Evolutionary conservation across 1,140 invertebrate species (phyloP), one percentile per base, ranked within the genome.

Genomic region (Ceratina japonica): DNA sequence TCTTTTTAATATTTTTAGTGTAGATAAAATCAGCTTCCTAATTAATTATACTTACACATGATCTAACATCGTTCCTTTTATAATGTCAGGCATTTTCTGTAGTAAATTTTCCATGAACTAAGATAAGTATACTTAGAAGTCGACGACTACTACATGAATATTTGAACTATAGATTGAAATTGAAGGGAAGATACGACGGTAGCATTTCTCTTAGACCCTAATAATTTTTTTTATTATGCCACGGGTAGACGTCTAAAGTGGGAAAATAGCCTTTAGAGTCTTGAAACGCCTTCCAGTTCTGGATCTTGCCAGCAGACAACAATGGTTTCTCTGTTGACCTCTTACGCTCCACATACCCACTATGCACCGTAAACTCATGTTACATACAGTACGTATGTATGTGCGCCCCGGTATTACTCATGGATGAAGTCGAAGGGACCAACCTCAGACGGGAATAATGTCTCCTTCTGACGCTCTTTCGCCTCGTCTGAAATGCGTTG

Each of bases 311-410:
- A 69, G 80, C 83, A 88, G 87, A 87, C 85, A 88, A 88, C 87
- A 88, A 88, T 88, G 83, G 83, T 79, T 82, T 81, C 86, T 87
- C 81, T 88, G 83, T 85, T 88, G 87, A 88, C 83, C 87, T 88
- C 81, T 87, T 80, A 87, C 84, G 87, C 83, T 87, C 82, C 83
- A 86, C 79, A 85, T 82, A 85, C 31, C 74, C 86, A 64, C 66
- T 63, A 75, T 78, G 82, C 69, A 77, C 65, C 62, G 68, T 76
- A 75, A 84, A 75, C 66, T 75, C 61, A n/a, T n/a, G 56, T 76
- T 72, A 83, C 70, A 54, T 75, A 73, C 54, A 65, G 70, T 63
- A 61, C 66, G 44, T 3, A 31, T 49, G 52, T 62, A 73, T 80
- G 20, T 44, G 37, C 37, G 5, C 37, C 5, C 49, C 37, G 52